Base-by-base conservation (phyloP, 2,113 vertebrate genomes). In the Aegotheles bennettii region DNA sequence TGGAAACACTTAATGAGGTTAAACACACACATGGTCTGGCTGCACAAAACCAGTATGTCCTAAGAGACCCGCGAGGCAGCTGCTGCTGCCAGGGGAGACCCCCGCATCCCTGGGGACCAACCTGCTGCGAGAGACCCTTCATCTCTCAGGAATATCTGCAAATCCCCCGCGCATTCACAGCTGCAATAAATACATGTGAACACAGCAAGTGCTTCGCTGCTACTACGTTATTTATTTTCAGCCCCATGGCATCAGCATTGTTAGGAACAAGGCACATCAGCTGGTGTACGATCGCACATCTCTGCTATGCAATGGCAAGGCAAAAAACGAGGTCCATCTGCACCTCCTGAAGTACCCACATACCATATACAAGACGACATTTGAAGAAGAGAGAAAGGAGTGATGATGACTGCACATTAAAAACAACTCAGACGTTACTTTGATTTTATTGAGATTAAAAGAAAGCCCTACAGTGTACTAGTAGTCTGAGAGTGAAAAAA, bases 361-460 rank as follows among this genome's bases (percentile, higher is more conserved):
- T 3, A 65, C 25, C 82, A 42, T 7, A 61, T 2, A 21, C n/a
- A 18, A n/a, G 51, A 48, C 87, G 60, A 38, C 13, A 71, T 48
- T 1, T 64, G 82, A 90, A 81, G 53, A 86, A 51, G 82, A 77
- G 63, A 80, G 78, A 76, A 88, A 83, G 42, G 16, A 67, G 64
- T 6, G 68, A 71, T 92, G 75, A 81, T 14, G 65, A 60, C 64
- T 68, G 85, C 60, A 60, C 31, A 23, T 78, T 92, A 89, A 81
- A 95, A 90, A 84, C 56, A 50, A 91, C 51, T 89, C 76, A 38
- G 85, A 75, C 38, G n/a, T 67, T 78, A 48, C 94, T 95, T 89
- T 89, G 85, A 91, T 95, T 96, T 93, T 84, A 94, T 1, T 45
- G 57, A 92, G 88, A 95, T 88, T 92, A 75, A 90, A 95, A 90